Percentiles rank a stretch among this genome's conserved stretches.
Conservation (phyloP, 2,888 invertebrate genomes). For the Melinopterus prodromus region DNA sequence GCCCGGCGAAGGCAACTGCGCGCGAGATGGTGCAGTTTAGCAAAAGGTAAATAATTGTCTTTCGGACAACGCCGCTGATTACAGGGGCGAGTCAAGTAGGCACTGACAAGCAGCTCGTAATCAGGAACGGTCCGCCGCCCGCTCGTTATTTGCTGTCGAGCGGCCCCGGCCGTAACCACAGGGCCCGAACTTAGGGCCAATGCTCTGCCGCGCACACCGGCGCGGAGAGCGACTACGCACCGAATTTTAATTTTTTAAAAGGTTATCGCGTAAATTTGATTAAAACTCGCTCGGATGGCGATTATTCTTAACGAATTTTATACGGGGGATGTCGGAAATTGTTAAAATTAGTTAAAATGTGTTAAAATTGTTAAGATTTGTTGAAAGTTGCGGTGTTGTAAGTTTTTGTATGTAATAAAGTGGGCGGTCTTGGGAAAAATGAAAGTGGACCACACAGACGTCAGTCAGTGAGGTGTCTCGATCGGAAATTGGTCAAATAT, state of each 20-base stretch:
- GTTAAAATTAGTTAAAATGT: too few relatives aligned
- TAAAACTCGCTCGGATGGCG: too few relatives aligned
- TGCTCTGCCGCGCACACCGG: constrained; percentile 39
- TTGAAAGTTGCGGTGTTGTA: too few relatives aligned
- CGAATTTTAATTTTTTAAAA: constrained; percentile 19
- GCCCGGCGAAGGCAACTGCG: too few relatives aligned
- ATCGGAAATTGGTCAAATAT: too few relatives aligned
- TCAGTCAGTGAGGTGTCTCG: background rate
- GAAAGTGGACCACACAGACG: background rate
- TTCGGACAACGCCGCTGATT: constrained; percentile 46
- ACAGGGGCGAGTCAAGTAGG: constrained; percentile 45
- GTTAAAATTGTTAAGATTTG: too few relatives aligned
- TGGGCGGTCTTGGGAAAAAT: background rate
- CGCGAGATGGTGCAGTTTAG: constrained; percentile 40
- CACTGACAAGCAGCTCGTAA: constrained; percentile 44
- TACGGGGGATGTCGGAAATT: too few relatives aligned
- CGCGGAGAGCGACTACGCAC: constrained; percentile 34
- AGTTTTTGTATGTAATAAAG: background rate
- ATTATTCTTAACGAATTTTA: too few relatives aligned
- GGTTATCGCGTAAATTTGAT: too few relatives aligned
- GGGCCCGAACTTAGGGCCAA: too few relatives aligned
- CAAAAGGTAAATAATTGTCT: constrained; percentile 48
- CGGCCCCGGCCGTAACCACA: constrained; percentile 37
- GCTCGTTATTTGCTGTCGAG: constrained; percentile 43
- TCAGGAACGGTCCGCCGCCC: constrained; percentile 41